Base-by-base conservation (phyloP, 30 jellyfish, hydroid and myxozoan species). In the Rhopilema esculentum region DNA sequence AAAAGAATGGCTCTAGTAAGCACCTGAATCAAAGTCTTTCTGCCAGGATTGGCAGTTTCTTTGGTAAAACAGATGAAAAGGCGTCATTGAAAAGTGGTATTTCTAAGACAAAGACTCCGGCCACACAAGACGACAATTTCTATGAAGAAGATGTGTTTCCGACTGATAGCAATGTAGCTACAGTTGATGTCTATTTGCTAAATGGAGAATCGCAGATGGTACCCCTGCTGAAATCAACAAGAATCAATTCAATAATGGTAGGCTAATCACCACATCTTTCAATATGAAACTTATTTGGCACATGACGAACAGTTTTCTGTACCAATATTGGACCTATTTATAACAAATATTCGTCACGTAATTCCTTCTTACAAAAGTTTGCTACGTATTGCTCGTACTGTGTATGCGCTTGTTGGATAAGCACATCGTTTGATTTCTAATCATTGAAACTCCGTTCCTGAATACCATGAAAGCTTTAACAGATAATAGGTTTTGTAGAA, bases 171-270 rank as follows among this genome's bases (percentile, higher is more conserved):
- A 73, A 49, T 50, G 86, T 69, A 28, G 50, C 67, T n/a, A 9
- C 52, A 8, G 16, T 84, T 16, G 87, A 84, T 64, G 64, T 84
- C 20, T 84, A 84, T 72, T 63, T 84, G 49, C 65, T 84, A n/a
- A 71, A 72, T 57, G 92, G 75, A 16, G 92, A 74, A 9, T 84
- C 92, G 24, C 66, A 71, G 27, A 22, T 84, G 23, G 30, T 84
- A 72, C 73, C 87, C 0, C 64, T 84, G 4, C 40, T 84, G 40
- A 84, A 67, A 65, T 25, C 87, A 21, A 84, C 92, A 1, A 72
- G 75, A 22, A 84, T 72, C 23, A 84, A 84, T 61, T 53, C 64
- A 27, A 71, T 71, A 1, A 51, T 84, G 33, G 92, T 84, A 27
- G 62, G 92, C 33, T n/a, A 20, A 27, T 21, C 57, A 40, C 57